These are phyloP conservation scores for Chrysolina oricalcia DNA, from an alignment of 2,888 invertebrate genomes.

Conservation along the genomic window DNA sequence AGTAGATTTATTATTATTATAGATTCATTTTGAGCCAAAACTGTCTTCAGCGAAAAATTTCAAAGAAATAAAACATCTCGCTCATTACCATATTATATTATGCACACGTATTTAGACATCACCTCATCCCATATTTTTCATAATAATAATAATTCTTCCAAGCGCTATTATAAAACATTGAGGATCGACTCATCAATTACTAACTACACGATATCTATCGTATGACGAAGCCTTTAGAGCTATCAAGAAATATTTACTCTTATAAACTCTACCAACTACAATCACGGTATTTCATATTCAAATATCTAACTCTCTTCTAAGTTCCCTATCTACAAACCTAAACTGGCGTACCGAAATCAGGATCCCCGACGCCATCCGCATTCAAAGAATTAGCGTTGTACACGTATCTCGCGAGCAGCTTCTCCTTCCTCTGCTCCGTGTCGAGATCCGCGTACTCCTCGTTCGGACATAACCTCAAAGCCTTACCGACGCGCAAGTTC, in stretches of 20 bases:
- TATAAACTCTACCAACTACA: conserved; percentile 45
- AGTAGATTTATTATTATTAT: too few species aligned
- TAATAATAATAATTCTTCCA: background rate
- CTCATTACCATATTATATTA: background rate
- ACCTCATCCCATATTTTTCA: background rate
- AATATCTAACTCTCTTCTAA: conserved; percentile 42
- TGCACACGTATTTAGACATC: background rate
- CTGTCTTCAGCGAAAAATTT: too few species aligned
- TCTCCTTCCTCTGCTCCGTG: conserved; percentile 69
- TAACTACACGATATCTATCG: conserved; percentile 18
- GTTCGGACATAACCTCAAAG: conserved; percentile 69
- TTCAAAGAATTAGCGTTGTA: conserved; percentile 70
- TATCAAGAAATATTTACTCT: conserved; percentile 35
- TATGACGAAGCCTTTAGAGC: conserved; percentile 35
- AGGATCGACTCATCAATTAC: background rate
- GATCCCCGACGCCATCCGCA: conserved; percentile 77
- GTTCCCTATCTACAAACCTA: conserved; percentile 62
- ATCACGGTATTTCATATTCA: conserved; percentile 42
- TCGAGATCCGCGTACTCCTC: conserved; percentile 63
- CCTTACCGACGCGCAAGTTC: conserved; percentile 69
- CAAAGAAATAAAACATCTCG: too few species aligned
- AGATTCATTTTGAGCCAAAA: too few species aligned
- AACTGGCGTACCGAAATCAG: conserved; percentile 81
- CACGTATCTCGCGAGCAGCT: conserved; percentile 70
- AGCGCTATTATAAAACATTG: conserved; percentile 23